Evolutionary conservation across 2,113 vertebrate genomes (phyloP), one percentile per base, ranked within the genome.

Genomic region (Chloropsis cyanopogon): DNA sequence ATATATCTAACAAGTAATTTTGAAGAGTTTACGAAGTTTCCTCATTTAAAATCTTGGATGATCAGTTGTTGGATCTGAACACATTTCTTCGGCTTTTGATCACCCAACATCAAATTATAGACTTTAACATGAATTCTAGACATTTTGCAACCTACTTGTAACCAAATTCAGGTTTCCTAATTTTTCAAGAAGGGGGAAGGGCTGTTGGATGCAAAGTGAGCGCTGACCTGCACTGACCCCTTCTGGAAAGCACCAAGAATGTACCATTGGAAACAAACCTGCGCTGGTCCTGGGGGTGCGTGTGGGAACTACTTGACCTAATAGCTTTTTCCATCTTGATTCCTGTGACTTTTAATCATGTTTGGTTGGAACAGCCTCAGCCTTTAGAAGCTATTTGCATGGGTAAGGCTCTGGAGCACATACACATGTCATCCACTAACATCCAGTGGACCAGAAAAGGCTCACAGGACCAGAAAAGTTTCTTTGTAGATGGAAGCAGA

Each of bases 221-320:
- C 5, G 1, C 84, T 97, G 92, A 97, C 93, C 95, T 97, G 95
- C 70, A 96, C 91, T 97, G 96, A 96, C 97, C 96, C 93, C 96
- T 96, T 97, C 94, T 97, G 96, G 96, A 96, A 97, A 95, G 85
- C 76, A 95, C 87, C 90, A 97, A 97, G 95, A 93, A 96, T 86
- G 87, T 90, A 87, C 72, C 70, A 86, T 42, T 90, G 95, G 88
- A 94, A 96, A 82, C 71, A 92, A 95, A 97, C 92, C 93, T 97
- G 87, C 39, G 11, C 56, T 69, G 72, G n/a, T 41, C 57, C 3
- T 9, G 10, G 54, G 72, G 66, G 28, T 12, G 35, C 39, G 3
- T 93, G 89, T 95, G 95, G 92, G 95, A 96, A 95, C 85, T 94
- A 49, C 5, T 14, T 94, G 96, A 96, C 94, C 94, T 96, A 90